Evolutionary conservation across 2,888 invertebrate species (phyloP).

Genomic region (Dolomedes plantarius): DNA sequence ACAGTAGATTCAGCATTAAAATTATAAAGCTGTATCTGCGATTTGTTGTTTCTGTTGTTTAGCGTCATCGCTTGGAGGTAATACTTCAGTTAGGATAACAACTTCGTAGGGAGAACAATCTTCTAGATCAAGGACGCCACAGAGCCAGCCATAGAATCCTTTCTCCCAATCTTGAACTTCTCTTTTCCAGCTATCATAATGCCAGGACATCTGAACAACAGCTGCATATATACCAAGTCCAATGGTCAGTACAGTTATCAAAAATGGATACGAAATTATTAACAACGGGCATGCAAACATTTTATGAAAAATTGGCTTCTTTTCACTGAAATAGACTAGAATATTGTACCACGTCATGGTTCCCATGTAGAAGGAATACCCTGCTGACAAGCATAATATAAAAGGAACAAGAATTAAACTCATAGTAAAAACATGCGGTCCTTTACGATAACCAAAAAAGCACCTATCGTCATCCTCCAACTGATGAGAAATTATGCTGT

Average conservation of each 20-base stretch:
- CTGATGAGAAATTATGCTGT: slow-evolving; percentile 65
- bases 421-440: slow-evolving; percentile 83
- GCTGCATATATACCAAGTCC: slow-evolving; percentile 84
- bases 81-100: slow-evolving; percentile 78
- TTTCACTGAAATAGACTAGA: slow-evolving; percentile 83
- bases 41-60: slow-evolving; percentile 59
- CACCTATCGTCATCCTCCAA: slow-evolving; percentile 78
- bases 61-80: slow-evolving; percentile 57
- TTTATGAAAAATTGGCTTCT: slow-evolving; percentile 82
- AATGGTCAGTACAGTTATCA: slow-evolving; percentile 82
- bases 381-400: slow-evolving; percentile 81
- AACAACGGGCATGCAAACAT: slow-evolving; percentile 83
- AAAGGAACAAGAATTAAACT: slow-evolving; percentile 83
- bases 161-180: slow-evolving; percentile 86
- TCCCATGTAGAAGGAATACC: slow-evolving; percentile 85
- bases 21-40: slow-evolving; percentile 68
- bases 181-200: slow-evolving; percentile 83
- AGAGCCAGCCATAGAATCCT: slow-evolving; percentile 87
- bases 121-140: slow-evolving; percentile 82
- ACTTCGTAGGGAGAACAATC: slow-evolving; percentile 87
- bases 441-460: slow-evolving; percentile 79
- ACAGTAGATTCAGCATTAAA: neutral
- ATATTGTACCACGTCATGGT: slow-evolving; percentile 87
- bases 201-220: slow-evolving; percentile 83
- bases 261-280: slow-evolving; percentile 83